Conservation (phyloP, 37 sponge, comb jelly and placozoan genomes). For the Ianthella basta region DNA sequence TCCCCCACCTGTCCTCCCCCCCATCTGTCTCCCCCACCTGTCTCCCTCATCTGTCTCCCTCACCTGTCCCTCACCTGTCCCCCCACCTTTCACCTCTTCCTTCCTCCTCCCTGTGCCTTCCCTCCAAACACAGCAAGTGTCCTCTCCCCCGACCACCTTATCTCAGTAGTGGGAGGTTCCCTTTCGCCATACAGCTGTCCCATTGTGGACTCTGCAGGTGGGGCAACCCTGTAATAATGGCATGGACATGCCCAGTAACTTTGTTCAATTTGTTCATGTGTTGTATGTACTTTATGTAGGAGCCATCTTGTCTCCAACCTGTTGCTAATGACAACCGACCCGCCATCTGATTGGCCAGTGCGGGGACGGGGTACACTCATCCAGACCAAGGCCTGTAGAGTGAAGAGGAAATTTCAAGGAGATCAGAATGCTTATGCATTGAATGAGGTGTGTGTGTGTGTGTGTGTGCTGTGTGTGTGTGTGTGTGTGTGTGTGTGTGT, state of each 20-base stretch:
- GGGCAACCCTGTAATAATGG: background rate
- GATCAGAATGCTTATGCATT: slow-evolving; percentile 53
- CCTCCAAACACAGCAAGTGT: background rate
- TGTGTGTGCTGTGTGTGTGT: too few relatives aligned
- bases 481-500: too few relatives aligned
- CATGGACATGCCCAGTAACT: background rate
- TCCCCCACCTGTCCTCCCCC: background rate
- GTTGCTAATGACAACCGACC: slow-evolving; percentile 68
- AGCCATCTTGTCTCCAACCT: slow-evolving; percentile 53
- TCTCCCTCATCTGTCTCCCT: slow-evolving; percentile 7
- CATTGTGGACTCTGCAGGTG: slow-evolving; percentile 5
- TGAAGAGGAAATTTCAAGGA: slow-evolving; percentile 53
- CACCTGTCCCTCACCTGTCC: background rate
- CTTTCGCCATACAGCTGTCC: background rate
- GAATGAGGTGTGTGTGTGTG: slow-evolving; percentile 56
- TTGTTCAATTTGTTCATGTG: background rate
- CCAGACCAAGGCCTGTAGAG: slow-evolving; percentile 61
- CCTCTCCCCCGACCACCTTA: slow-evolving; percentile 19
- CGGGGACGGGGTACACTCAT: slow-evolving; percentile 65
- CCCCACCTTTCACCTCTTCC: background rate
- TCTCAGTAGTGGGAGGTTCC: background rate
- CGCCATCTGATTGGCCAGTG: slow-evolving; percentile 42
- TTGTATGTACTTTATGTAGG: slow-evolving; percentile 36
- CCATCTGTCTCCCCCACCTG: too few relatives aligned
- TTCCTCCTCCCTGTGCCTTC: background rate